phyloP scores from a whole-genome alignment of 2,888 invertebrate genomes.

The Cremastinae sp. region DNA sequence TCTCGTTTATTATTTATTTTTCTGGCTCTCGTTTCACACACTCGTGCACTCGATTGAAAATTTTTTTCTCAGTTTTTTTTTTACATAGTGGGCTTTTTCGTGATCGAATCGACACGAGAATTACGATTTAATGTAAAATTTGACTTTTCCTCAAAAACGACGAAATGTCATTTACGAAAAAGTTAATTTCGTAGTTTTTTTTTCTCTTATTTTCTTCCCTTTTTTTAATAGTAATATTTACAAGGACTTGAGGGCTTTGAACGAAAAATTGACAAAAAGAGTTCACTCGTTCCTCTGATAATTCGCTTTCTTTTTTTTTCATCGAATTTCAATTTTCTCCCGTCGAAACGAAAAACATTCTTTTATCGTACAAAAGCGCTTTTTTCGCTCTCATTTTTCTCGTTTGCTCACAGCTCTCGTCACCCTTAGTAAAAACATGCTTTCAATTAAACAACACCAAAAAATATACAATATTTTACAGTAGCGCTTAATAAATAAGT shows the following conservation, averaged over 20 bases:
- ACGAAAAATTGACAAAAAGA: conserved; percentile 6
- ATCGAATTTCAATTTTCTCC: conserved; percentile 14
- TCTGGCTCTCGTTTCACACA: conserved; percentile 50
- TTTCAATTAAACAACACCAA: conserved; percentile 67
- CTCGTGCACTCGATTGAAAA: conserved; percentile 51
- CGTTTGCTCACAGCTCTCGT: conserved; percentile 25
- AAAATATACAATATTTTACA: conserved; percentile 77
- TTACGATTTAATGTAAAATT: conserved; percentile 7
- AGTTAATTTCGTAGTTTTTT: background rate
- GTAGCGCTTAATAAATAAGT: conserved; percentile 70
- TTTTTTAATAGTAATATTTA: background rate
- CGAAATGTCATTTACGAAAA: background rate
- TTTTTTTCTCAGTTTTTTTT: conserved; percentile 26
- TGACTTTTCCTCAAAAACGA: background rate
- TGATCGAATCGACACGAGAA: background rate
- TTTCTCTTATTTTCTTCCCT: conserved; percentile 7
- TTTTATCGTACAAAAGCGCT: conserved; percentile 44
- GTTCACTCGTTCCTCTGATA: conserved; percentile 9
- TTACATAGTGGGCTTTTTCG: conserved; percentile 30
- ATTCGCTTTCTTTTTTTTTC: background rate
- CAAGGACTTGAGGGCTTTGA: background rate
- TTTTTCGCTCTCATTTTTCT: conserved; percentile 24
- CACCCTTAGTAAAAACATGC: conserved; percentile 71
- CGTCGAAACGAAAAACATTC: conserved; percentile 23
- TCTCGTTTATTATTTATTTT: background rate